These are phyloP conservation scores for Drosophila lacicola DNA, from an alignment of 2,888 invertebrate genomes.

Conservation along the genomic window DNA sequence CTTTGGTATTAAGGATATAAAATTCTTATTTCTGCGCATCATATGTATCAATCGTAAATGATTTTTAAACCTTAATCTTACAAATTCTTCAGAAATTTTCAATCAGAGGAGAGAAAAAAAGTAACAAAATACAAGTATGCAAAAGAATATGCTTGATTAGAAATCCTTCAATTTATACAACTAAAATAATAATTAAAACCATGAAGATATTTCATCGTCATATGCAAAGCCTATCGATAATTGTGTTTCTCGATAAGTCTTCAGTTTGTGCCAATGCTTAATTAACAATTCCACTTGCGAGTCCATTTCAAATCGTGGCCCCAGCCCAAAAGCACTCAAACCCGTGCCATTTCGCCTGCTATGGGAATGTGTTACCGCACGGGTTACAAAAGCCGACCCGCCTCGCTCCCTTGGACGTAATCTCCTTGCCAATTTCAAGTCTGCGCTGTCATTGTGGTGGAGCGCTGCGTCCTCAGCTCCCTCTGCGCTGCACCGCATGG, in stretches of 20 bases:
- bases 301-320: slow-evolving; percentile 30
- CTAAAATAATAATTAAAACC: no score
- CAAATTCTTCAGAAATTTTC: no score
- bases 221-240: neutral
- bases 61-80: no score
- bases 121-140: no score
- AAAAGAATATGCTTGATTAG: no score
- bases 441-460: slow-evolving; percentile 52
- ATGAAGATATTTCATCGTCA: no score
- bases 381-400: slow-evolving; percentile 20
- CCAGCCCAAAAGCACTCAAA: slow-evolving; percentile 10
- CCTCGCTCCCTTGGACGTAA: neutral
- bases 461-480: slow-evolving; percentile 34
- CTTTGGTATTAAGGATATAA: no score
- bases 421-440: slow-evolving; percentile 45
- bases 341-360: slow-evolving; percentile 5
- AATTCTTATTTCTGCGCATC: no score
- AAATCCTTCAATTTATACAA: no score
- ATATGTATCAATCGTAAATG: no score
- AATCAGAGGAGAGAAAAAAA: no score
- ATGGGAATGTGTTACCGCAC: slow-evolving; percentile 16
- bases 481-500: slow-evolving; percentile 43
- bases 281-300: slow-evolving; percentile 33
- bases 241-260: neutral
- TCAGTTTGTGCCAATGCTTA: slow-evolving; percentile 11